phyloP scores from a whole-genome alignment of 2,797 vertebrate species.

The Alauda arvensis region DNA sequence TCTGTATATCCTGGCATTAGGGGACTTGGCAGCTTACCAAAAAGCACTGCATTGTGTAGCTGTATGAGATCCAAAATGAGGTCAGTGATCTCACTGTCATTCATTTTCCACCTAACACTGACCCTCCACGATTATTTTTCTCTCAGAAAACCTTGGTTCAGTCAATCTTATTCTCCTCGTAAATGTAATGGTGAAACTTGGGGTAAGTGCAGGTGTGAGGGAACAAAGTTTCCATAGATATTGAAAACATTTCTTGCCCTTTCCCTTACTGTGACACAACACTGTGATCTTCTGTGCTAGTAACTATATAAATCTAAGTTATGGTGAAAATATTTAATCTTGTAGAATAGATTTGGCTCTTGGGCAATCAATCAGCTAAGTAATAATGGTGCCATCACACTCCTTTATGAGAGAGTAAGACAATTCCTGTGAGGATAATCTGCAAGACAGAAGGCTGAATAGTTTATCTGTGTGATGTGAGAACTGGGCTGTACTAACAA shows the following conservation, averaged over 20 bases:
- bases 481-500: background rate
- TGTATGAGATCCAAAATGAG: background rate
- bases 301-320: slow-evolving; percentile 3
- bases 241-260: background rate
- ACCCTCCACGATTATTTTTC: background rate
- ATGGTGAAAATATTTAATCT: slow-evolving; percentile 25
- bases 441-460: slow-evolving; percentile 21
- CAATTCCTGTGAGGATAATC: slow-evolving; percentile 23
- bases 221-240: background rate
- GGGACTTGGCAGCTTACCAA: slow-evolving; percentile 11
- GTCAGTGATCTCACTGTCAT: background rate
- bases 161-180: background rate
- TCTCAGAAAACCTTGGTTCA: background rate
- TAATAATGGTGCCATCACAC: slow-evolving; percentile 40
- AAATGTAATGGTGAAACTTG: background rate
- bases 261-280: background rate
- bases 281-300: background rate
- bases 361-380: slow-evolving; percentile 27
- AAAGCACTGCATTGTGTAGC: background rate
- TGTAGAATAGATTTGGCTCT: background rate
- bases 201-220: background rate
- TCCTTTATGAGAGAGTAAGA: slow-evolving; percentile 46
- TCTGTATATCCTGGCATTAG: background rate
- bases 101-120: background rate
- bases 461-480: slow-evolving; percentile 4